Conservation (phyloP, 2,797 vertebrate genomes). For the Peromyscus attwateri region DNA sequence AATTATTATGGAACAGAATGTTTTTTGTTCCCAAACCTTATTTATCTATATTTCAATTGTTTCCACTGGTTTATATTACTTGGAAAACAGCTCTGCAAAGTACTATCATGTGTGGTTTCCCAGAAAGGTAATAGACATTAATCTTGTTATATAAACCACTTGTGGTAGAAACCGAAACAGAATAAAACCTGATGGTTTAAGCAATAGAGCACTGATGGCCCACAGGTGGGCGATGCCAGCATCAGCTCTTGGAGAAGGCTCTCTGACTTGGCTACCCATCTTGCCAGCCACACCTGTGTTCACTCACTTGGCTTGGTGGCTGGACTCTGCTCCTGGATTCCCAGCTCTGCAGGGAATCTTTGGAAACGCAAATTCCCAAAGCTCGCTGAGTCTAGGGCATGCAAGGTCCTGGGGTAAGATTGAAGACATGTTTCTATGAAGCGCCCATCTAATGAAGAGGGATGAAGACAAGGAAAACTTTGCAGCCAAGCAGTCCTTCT, state of each 20-base stretch:
- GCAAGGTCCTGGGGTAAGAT: background rate
- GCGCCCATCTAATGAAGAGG: background rate
- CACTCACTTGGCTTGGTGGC: background rate
- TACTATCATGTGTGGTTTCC: constrained; percentile 33
- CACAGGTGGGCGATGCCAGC: background rate
- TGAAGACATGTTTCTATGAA: constrained; percentile 45
- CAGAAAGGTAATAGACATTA: constrained; percentile 29
- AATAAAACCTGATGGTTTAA: background rate
- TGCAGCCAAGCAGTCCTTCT: background rate
- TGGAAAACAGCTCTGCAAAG: background rate
- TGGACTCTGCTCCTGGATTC: constrained; percentile 20
- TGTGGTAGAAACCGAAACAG: constrained; percentile 2
- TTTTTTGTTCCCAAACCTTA: background rate
- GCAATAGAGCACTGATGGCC: background rate
- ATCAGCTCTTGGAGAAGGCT: background rate
- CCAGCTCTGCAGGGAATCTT: background rate
- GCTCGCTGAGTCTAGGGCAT: background rate
- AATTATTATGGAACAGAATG: background rate
- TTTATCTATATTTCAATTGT: constrained; percentile 1
- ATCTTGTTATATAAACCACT: background rate
- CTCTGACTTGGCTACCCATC: background rate
- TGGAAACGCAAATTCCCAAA: constrained; percentile 46
- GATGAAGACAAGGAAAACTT: background rate
- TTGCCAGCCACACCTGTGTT: background rate
- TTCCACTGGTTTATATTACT: background rate